These are phyloP conservation scores for Amyelois transitella DNA, from an alignment of 1,140 invertebrate genomes.

Conservation along the genomic window DNA sequence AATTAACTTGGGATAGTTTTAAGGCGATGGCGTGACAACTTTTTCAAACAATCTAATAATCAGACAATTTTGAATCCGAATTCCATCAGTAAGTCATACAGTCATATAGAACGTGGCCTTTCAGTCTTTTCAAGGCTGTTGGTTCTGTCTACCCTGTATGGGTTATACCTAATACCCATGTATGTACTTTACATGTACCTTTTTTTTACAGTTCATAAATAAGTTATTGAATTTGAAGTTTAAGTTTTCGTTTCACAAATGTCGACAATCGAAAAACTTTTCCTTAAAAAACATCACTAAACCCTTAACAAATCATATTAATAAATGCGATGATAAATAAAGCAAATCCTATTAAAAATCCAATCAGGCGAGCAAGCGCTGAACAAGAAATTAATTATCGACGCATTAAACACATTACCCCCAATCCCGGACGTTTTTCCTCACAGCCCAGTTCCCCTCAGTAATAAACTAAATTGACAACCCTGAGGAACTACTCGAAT, in stretches of 20 bases:
- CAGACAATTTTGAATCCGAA: too few species aligned
- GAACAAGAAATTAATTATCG: conserved; percentile 8
- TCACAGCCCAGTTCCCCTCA: conserved; percentile 6
- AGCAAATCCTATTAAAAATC: not conserved
- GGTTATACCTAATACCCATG: too few species aligned
- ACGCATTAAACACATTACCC: conserved; percentile 3
- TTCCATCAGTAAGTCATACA: too few species aligned
- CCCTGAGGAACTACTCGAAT: conserved; percentile 44
- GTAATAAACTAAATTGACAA: conserved; percentile 49
- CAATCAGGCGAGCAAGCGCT: not conserved
- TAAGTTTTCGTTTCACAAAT: not conserved
- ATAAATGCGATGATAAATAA: not conserved
- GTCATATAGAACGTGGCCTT: too few species aligned
- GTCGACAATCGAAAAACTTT: not conserved
- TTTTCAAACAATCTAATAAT: too few species aligned
- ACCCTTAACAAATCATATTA: not conserved
- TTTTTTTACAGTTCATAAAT: not conserved
- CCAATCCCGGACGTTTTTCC: not conserved
- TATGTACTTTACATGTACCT: too few species aligned
- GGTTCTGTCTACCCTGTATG: too few species aligned
- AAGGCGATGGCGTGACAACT: too few species aligned
- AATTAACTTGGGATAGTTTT: too few species aligned
- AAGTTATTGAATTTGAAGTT: too few species aligned
- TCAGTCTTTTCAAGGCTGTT: too few species aligned
- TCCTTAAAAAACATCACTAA: not conserved